These are phyloP conservation scores for Meloidogyne hapla DNA, from an alignment of 1,140 invertebrate species.

Conservation along the genomic window DNA sequence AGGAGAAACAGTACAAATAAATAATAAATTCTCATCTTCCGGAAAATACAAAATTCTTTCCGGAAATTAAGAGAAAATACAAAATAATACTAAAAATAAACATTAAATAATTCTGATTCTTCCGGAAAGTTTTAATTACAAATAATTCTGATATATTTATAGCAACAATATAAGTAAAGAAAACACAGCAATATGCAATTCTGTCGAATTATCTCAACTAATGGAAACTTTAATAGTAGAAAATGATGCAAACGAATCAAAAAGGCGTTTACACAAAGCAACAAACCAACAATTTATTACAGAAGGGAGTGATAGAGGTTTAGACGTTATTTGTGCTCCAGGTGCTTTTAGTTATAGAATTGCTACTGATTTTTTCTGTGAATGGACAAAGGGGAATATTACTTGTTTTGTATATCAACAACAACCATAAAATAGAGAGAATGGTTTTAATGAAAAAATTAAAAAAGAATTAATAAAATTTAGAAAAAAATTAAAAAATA, in stretches of 20 bases:
- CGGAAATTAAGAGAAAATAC: not conserved
- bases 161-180: slow-evolving; percentile 41
- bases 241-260: slow-evolving; percentile 57
- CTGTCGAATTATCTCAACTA: slow-evolving; percentile 38
- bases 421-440: slow-evolving; percentile 20
- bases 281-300: slow-evolving; percentile 45
- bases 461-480: no score
- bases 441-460: not conserved
- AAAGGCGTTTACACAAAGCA: slow-evolving; percentile 48
- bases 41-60: not conserved
- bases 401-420: slow-evolving; percentile 58
- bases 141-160: not conserved
- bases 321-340: slow-evolving; percentile 55
- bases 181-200: slow-evolving; percentile 51
- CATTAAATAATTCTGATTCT: not conserved
- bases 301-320: slow-evolving; percentile 26
- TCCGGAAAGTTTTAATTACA: no score
- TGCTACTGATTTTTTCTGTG: slow-evolving; percentile 56
- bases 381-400: slow-evolving; percentile 45
- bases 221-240: slow-evolving; percentile 47
- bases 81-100: no score
- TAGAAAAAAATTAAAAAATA: no score
- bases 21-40: not conserved
- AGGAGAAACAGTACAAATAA: no score
- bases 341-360: slow-evolving; percentile 51